These are phyloP conservation scores for Ophion obscuratus DNA, from an alignment of 2,888 invertebrate genomes.

Conservation along the genomic window DNA sequence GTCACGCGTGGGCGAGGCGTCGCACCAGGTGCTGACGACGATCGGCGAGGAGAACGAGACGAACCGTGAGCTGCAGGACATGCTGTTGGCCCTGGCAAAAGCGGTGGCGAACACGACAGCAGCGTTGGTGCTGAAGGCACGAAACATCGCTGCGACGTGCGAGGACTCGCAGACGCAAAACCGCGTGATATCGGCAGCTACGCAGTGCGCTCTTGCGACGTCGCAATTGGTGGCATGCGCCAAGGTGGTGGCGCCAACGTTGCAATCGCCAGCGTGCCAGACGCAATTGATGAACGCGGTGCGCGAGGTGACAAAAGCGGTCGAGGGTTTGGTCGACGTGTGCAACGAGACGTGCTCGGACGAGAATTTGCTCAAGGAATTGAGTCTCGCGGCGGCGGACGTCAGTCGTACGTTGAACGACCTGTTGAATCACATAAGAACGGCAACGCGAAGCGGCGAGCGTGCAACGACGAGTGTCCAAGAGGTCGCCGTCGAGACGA, in stretches of 20 bases:
- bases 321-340: slow-evolving; percentile 93
- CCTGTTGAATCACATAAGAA: slow-evolving; percentile 94
- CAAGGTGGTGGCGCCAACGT: slow-evolving; percentile 95
- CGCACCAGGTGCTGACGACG: slow-evolving; percentile 95
- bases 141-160: slow-evolving; percentile 97
- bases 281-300: slow-evolving; percentile 97
- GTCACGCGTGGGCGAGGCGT: slow-evolving; percentile 98
- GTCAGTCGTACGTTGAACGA: slow-evolving; percentile 95
- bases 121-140: slow-evolving; percentile 97
- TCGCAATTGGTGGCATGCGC: slow-evolving; percentile 99
- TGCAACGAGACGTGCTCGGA: slow-evolving; percentile 91
- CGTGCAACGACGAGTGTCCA: slow-evolving; percentile 86
- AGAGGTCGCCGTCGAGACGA: slow-evolving; percentile 93
- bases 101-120: slow-evolving; percentile 99
- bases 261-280: slow-evolving; percentile 93
- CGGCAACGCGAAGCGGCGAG: slow-evolving; percentile 87
- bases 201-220: slow-evolving; percentile 98
- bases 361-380: slow-evolving; percentile 88
- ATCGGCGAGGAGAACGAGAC: slow-evolving; percentile 96
- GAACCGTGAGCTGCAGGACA: slow-evolving; percentile 94
- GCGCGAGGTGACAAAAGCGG: slow-evolving; percentile 95
- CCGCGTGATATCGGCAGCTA: slow-evolving; percentile 97
- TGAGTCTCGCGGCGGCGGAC: slow-evolving; percentile 93
- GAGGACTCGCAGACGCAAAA: slow-evolving; percentile 92
- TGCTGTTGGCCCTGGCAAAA: slow-evolving; percentile 96